These are phyloP conservation scores for Arrhamphus sclerolepis DNA, from an alignment of 2,797 vertebrate genomes.

Conservation along the genomic window DNA sequence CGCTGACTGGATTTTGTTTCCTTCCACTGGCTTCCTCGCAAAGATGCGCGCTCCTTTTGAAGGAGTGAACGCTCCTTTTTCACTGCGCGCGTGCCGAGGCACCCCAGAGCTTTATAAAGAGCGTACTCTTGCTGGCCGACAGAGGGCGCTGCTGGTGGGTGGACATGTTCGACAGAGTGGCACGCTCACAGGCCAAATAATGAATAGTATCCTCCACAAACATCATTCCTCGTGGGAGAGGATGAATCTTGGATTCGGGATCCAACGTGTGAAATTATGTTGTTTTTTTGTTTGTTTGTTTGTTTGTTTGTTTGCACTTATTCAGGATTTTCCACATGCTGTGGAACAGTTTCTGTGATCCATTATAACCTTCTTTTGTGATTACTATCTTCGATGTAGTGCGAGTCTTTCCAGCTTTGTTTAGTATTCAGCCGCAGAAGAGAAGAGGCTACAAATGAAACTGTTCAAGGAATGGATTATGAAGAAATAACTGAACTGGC, in stretches of 20 bases:
- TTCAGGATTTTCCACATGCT: conserved; percentile 9
- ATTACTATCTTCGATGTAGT: conserved; percentile 18
- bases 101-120: conserved; percentile 69
- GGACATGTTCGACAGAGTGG: conserved; percentile 33
- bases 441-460: conserved; percentile 18
- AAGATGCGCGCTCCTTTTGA: conserved; percentile 66
- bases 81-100: conserved; percentile 67
- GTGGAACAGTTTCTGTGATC: conserved; percentile 29
- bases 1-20: conserved; percentile 27
- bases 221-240: conserved; percentile 21
- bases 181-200: conserved; percentile 26
- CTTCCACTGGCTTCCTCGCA: conserved; percentile 24
- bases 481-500: conserved; percentile 3
- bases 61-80: conserved; percentile 61
- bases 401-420: conserved; percentile 9
- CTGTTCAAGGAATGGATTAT: conserved; percentile 15
- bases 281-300: conserved; percentile 21
- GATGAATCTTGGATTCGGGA: conserved; percentile 3
- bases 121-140: conserved; percentile 30
- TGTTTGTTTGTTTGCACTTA: conserved; percentile 2
- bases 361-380: conserved; percentile 11
- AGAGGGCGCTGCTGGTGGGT: conserved; percentile 64
- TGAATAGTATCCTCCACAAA: conserved; percentile 34
- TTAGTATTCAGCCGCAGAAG: conserved; percentile 16
- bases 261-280: conserved; percentile 27